A percentile compares a stretch with the other conserved stretches of the same genome.
phyloP scores from a whole-genome alignment of 2,888 invertebrate species.

The Alloscopus bannaensis region DNA sequence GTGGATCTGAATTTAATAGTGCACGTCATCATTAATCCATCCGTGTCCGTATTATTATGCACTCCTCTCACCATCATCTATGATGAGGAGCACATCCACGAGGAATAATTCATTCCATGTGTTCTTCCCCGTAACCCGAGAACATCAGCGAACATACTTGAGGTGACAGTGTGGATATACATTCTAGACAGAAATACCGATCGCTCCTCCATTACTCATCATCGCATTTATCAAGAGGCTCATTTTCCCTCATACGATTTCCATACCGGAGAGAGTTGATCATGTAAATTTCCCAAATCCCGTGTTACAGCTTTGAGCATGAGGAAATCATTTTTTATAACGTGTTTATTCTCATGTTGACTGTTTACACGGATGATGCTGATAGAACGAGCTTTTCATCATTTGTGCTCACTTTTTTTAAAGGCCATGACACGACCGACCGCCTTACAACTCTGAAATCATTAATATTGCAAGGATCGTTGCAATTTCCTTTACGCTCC shows the following conservation, averaged over 20 bases:
- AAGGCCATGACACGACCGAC: constrained; percentile 17
- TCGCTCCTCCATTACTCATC: constrained; percentile 45
- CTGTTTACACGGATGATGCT: not conserved
- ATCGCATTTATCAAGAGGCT: constrained; percentile 17
- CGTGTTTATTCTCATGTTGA: not conserved
- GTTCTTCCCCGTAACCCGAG: constrained; percentile 11
- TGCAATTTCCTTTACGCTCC: constrained; percentile 34
- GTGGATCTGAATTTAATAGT: constrained; percentile 27
- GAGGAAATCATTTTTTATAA: constrained; percentile 33
- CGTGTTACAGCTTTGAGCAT: constrained; percentile 11
- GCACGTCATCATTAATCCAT: constrained; percentile 48
- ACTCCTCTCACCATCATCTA: constrained; percentile 41
- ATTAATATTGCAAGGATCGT: constrained; percentile 56
- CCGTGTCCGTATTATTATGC: too few species aligned
- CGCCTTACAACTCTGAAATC: constrained; percentile 42
- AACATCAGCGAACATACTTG: constrained; percentile 12
- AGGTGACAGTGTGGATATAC: constrained; percentile 10
- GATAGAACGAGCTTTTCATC: constrained; percentile 5
- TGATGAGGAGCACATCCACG: constrained; percentile 26
- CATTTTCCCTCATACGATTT: constrained; percentile 43
- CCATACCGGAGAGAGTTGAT: constrained; percentile 34
- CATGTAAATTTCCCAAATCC: constrained; percentile 41
- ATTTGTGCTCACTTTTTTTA: constrained; percentile 12
- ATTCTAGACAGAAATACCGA: not conserved
- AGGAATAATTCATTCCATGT: constrained; percentile 38